phyloP scores from a whole-genome alignment of 2,888 invertebrate species.

The Poecilobothrus nobilitatus region DNA sequence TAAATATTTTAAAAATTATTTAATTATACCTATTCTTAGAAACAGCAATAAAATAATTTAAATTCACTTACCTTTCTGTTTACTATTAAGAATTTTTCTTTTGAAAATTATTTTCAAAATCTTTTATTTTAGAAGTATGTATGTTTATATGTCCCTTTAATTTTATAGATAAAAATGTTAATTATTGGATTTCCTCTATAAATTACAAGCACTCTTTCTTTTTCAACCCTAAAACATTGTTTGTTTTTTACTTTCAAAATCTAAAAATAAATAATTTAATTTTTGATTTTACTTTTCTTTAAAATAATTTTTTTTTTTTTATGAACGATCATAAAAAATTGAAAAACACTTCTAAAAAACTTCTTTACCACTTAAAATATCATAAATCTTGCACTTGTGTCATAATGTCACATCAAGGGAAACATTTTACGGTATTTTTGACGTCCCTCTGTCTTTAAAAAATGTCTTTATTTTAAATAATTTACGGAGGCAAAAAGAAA shows the following conservation, averaged over 20 bases:
- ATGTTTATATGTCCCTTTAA: too few relatives aligned
- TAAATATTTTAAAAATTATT: too few relatives aligned
- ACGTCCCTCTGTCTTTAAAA: background rate
- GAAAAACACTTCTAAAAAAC: slow-evolving; percentile 11
- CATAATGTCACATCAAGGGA: slow-evolving; percentile 7
- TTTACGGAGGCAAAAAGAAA: background rate
- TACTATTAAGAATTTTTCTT: too few relatives aligned
- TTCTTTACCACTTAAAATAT: slow-evolving; percentile 15
- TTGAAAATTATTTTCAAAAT: too few relatives aligned
- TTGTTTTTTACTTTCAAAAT: background rate
- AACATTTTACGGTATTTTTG: background rate
- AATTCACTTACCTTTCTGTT: too few relatives aligned
- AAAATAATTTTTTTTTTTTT: background rate
- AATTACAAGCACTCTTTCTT: background rate
- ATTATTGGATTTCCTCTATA: background rate
- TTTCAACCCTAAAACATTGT: background rate
- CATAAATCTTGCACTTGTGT: slow-evolving; percentile 18
- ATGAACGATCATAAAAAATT: background rate
- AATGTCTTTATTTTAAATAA: background rate
- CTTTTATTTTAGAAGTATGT: too few relatives aligned
- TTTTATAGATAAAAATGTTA: too few relatives aligned
- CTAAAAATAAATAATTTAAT: background rate
- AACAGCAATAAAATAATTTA: too few relatives aligned
- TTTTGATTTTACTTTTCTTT: background rate
- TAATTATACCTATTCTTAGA: too few relatives aligned